Percentiles rank a stretch among this genome's conserved stretches.
phyloP scores from a whole-genome alignment of 2,888 invertebrate species.

The Cotesia congregata region DNA sequence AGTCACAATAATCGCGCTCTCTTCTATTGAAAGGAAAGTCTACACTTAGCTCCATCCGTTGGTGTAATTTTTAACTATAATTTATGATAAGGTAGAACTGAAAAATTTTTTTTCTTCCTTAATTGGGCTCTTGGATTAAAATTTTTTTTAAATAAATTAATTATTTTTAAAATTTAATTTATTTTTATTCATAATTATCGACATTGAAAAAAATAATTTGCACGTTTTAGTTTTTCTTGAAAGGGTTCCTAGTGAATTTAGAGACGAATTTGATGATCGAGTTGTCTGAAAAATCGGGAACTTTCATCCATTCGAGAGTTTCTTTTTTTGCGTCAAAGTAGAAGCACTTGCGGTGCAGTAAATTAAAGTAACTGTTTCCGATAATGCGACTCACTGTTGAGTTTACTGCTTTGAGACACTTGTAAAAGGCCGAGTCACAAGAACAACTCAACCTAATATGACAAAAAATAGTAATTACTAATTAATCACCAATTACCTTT shows the following conservation, averaged over 20 bases:
- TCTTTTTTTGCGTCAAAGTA: background rate
- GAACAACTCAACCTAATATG: background rate
- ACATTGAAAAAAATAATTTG: background rate
- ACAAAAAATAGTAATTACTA: background rate
- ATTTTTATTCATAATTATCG: too few species aligned
- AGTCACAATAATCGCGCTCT: slow-evolving; percentile 3
- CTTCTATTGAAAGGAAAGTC: background rate
- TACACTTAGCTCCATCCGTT: background rate
- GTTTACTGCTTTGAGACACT: background rate
- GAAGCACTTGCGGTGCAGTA: background rate
- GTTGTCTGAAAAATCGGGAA: background rate
- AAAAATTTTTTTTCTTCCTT: too few species aligned
- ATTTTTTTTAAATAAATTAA: too few species aligned
- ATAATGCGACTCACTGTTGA: background rate
- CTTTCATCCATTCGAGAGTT: background rate
- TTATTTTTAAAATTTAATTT: too few species aligned
- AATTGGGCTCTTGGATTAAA: too few species aligned
- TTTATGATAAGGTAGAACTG: too few species aligned
- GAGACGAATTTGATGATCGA: background rate
- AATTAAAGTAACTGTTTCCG: background rate
- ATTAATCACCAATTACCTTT: background rate
- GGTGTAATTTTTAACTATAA: background rate
- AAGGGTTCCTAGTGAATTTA: background rate
- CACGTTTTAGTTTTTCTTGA: background rate
- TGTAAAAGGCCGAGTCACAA: background rate